phyloP scores from a whole-genome alignment of 2,797 vertebrate genomes.

The Darevskia mixta region DNA sequence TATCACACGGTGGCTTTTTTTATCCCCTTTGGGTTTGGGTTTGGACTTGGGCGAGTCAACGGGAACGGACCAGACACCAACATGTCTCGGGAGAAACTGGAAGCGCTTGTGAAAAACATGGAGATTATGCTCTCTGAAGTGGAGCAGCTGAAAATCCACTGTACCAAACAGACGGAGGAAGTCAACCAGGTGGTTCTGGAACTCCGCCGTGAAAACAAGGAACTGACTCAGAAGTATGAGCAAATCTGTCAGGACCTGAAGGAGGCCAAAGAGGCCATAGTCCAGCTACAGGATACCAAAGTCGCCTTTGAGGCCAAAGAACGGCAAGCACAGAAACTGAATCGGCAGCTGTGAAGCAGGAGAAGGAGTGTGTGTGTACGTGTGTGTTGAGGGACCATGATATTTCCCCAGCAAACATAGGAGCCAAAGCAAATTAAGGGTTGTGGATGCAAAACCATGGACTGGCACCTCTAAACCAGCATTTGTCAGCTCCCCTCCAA shows the following conservation, averaged over 20 bases:
- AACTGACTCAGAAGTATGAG: constrained; percentile 85
- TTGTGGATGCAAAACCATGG: constrained; percentile 37
- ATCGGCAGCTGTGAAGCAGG: constrained; percentile 82
- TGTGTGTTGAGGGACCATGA: constrained; percentile 4
- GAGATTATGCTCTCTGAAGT: constrained; percentile 89
- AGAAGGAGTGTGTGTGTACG: background rate
- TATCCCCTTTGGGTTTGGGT: constrained; percentile 71
- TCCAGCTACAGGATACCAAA: constrained; percentile 85
- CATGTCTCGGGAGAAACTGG: constrained; percentile 90
- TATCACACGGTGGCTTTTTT: constrained; percentile 75
- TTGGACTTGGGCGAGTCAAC: constrained; percentile 65
- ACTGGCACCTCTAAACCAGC: constrained; percentile 47
- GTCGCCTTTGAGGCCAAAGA: constrained; percentile 87
- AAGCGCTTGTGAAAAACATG: constrained; percentile 88
- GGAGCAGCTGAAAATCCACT: constrained; percentile 88
- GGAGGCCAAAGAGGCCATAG: constrained; percentile 86
- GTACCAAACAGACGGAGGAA: constrained; percentile 87
- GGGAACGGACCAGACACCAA: constrained; percentile 53
- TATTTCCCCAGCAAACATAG: constrained; percentile 40
- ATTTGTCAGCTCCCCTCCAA: constrained; percentile 39
- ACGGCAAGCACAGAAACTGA: constrained; percentile 90
- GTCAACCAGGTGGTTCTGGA: constrained; percentile 86
- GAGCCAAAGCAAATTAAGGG: constrained; percentile 48
- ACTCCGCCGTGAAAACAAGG: constrained; percentile 85
- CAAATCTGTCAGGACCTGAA: constrained; percentile 83